Evolutionary conservation across 1,140 invertebrate genomes (phyloP), one percentile per base, ranked within the genome.

Genomic region (Mizuhopecten yessoensis): DNA sequence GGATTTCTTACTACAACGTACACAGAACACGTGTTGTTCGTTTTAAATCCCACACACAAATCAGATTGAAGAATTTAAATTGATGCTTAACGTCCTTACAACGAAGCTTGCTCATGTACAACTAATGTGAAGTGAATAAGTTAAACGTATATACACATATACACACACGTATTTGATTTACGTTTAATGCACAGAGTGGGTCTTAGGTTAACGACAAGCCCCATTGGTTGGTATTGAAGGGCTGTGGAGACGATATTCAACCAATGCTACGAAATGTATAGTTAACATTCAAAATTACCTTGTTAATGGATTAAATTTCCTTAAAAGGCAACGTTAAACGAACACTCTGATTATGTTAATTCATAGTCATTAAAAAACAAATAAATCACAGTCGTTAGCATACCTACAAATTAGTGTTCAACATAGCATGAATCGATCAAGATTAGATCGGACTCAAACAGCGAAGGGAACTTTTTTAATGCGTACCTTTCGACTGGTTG

Each of bases 71-170:
- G 57, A 20, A 13, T 75, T 75, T 75, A 75, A 57, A 75, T 11
- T n/a, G 57, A 29, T 29, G 11, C 45, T 75, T 75, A 29, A 75
- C 9, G 57, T 75, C 57, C 5, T 39, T 39, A 7, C 5, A 39
- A 39, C 36, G 57, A 75, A 75, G 57, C 57, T 75, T n/a, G 57
- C 57, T 75, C 57, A 75, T 75, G 57, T 75, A 75, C 57, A 75
- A 75, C 57, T 75, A 75, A 75, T 75, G 57, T 23, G 57, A 75
- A 75, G 23, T n/a, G 57, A 75, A 29, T 17, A 75, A 75, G 57
- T 29, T 75, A 75, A 75, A 75, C 23, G 57, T 75, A 75, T 75
- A 29, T 45, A 17, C 17, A 45, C 42, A 75, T 11, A 75, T 75
- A 75, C n/a, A 29, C 11, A 75, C 57, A n/a, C n/a, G n/a, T 75